phyloP scores from a whole-genome alignment of 2,113 vertebrate genomes.

The Dicerorhinus sumatrensis region DNA sequence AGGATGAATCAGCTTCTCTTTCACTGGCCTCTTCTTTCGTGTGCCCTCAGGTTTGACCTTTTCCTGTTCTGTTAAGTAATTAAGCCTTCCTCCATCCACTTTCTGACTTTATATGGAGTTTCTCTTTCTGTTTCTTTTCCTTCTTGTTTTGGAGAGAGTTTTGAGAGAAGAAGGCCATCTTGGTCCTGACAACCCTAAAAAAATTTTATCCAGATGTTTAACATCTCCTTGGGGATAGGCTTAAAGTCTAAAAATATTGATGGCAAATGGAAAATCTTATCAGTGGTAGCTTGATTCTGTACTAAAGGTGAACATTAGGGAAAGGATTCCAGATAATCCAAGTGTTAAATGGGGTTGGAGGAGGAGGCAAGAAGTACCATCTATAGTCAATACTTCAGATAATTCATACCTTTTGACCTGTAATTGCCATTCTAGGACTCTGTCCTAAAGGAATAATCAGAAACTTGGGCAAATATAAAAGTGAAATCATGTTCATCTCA shows the following conservation, averaged over 20 bases:
- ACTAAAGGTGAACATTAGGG: not conserved
- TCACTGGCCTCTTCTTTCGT: not conserved
- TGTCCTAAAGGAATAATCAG: conserved; percentile 12
- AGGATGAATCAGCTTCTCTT: not conserved
- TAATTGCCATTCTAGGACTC: not conserved
- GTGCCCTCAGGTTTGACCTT: conserved; percentile 15
- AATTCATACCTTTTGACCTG: not conserved
- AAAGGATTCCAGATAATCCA: not conserved
- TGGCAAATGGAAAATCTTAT: conserved; percentile 54
- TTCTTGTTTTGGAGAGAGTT: conserved; percentile 44
- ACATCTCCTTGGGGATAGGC: conserved; percentile 25
- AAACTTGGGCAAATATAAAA: conserved; percentile 29
- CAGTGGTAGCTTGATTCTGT: conserved; percentile 18
- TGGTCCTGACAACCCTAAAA: conserved; percentile 27
- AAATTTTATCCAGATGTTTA: conserved; percentile 59
- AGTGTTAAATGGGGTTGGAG: not conserved
- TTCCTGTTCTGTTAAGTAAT: conserved; percentile 36
- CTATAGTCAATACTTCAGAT: not conserved
- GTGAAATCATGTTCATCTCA: not conserved
- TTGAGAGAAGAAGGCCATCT: conserved; percentile 51
- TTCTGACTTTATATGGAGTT: conserved; percentile 63
- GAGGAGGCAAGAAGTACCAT: not conserved
- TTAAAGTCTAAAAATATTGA: conserved; percentile 63
- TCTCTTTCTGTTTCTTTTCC: conserved; percentile 50
- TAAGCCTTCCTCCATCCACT: not conserved